phyloP scores from a whole-genome alignment of 2,797 vertebrate genomes.

The Choloepus didactylus region DNA sequence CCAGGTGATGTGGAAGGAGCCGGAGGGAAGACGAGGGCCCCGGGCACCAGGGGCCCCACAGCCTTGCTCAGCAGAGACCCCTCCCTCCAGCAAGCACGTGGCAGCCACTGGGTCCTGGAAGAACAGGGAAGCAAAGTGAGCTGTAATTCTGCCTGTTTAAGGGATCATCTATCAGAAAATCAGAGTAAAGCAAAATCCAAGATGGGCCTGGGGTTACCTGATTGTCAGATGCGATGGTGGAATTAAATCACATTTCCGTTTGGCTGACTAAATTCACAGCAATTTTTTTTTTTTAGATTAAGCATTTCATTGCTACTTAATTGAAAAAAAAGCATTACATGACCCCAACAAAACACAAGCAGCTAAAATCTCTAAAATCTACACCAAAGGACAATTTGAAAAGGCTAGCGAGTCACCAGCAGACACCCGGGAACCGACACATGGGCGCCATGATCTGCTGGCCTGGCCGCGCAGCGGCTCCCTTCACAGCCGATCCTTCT shows the following conservation, averaged over 20 bases:
- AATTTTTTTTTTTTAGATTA: neutral
- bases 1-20: neutral
- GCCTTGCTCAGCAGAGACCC: neutral
- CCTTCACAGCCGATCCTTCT: neutral
- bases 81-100: neutral
- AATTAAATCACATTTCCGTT: too few relatives aligned
- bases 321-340: neutral
- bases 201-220: accelerated
- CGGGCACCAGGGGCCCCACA: neutral
- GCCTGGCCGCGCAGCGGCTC: neutral
- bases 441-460: too few relatives aligned
- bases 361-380: neutral
- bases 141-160: neutral
- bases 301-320: neutral
- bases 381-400: neutral
- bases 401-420: neutral
- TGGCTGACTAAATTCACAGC: neutral
- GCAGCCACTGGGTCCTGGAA: accelerated
- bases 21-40: neutral
- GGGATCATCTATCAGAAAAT: neutral
- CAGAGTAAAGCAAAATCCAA: neutral
- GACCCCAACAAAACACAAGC: neutral
- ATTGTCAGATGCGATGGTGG: accelerated
- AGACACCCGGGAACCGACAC: neutral
- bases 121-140: too few relatives aligned